These are phyloP conservation scores for Parnassius mnemosyne DNA, from an alignment of 2,888 invertebrate genomes.

Conservation along the genomic window DNA sequence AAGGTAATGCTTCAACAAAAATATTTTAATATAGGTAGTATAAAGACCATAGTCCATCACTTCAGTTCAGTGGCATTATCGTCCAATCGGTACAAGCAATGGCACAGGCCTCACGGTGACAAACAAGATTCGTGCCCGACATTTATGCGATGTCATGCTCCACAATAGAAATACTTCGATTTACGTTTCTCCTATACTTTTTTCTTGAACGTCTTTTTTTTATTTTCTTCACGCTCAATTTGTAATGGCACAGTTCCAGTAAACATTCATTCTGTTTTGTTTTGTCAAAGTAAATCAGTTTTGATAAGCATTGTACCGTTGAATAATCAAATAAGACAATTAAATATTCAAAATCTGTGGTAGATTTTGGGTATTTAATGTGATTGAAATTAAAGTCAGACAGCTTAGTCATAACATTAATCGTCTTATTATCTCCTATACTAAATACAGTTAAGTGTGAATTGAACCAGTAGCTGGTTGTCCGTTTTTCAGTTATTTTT, in stretches of 20 bases:
- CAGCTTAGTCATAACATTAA: no score
- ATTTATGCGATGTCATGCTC: constrained; percentile 74
- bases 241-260: constrained; percentile 43
- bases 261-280: constrained; percentile 26
- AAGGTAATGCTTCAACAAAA: constrained; percentile 37
- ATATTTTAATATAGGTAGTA: constrained; percentile 59
- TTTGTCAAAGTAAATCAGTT: background rate
- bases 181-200: constrained; percentile 61
- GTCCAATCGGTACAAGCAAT: constrained; percentile 46
- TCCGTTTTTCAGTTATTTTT: no score
- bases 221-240: constrained; percentile 47
- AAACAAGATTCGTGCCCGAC: constrained; percentile 72
- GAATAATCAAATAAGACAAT: no score
- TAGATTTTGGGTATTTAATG: no score
- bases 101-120: constrained; percentile 57
- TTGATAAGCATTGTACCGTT: no score
- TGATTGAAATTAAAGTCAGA: no score
- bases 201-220: constrained; percentile 59
- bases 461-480: no score
- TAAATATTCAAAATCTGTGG: no score
- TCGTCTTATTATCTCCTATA: no score
- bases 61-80: constrained; percentile 53
- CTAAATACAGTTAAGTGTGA: no score
- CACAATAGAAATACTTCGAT: constrained; percentile 76
- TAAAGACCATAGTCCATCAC: constrained; percentile 38